Conservation (phyloP, 2,888 invertebrate genomes). For the Napeogenes inachia region DNA sequence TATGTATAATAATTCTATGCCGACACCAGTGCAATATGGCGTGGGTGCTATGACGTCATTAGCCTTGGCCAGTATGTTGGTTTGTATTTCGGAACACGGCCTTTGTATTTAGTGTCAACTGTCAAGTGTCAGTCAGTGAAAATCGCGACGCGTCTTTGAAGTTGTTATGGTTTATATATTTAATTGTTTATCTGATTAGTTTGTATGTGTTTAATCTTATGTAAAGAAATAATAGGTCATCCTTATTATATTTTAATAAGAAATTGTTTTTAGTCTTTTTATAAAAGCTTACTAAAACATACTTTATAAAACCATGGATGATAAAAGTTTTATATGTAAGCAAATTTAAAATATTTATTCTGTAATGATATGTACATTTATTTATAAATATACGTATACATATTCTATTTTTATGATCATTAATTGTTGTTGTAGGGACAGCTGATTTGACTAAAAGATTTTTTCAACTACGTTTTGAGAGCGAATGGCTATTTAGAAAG, state of each 20-base stretch:
- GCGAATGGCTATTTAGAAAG: conserved; percentile 66
- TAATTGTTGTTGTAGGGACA: conserved; percentile 54
- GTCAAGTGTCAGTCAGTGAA: background rate
- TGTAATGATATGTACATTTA: conserved; percentile 1
- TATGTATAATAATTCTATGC: no score
- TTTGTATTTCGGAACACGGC: no score
- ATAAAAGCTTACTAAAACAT: background rate
- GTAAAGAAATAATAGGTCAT: background rate
- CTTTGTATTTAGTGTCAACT: background rate
- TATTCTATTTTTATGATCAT: conserved; percentile 7
- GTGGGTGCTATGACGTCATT: no score
- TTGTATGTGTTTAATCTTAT: no score
- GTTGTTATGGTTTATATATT: background rate
- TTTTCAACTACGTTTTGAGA: conserved; percentile 60
- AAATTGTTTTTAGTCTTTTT: background rate
- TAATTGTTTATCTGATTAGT: no score
- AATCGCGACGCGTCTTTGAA: conserved; percentile 1
- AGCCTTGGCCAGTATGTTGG: no score
- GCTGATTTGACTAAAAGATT: conserved; percentile 56
- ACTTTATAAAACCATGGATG: conserved; percentile 45
- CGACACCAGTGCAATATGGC: no score
- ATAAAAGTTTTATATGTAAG: conserved; percentile 60
- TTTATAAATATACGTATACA: conserved; percentile 2
- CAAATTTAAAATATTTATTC: conserved; percentile 21
- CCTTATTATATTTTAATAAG: background rate